A percentile compares a stretch with the other conserved stretches of the same genome.
Conservation (phyloP, 2,888 invertebrate genomes). For the Pyrrhosoma nymphula region DNA sequence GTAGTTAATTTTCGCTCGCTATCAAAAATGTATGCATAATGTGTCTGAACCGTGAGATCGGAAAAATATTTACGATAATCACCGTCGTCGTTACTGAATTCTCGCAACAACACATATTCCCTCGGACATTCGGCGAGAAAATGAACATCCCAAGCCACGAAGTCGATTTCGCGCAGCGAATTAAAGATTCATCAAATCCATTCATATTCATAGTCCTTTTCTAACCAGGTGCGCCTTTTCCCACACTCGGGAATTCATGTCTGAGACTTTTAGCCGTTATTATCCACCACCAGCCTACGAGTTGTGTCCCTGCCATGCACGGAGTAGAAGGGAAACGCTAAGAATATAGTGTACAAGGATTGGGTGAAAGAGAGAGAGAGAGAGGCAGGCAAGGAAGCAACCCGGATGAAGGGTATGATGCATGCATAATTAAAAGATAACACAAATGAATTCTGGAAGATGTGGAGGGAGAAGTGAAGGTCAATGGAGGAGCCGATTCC, state of each 20-base stretch:
- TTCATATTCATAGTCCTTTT: constrained; percentile 22
- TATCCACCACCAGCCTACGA: neutral
- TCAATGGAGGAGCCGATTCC: too few species aligned
- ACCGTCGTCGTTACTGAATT: too few species aligned
- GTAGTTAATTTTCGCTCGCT: too few species aligned
- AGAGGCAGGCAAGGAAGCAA: neutral
- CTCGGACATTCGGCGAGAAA: neutral
- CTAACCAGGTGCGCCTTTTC: neutral
- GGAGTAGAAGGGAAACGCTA: neutral
- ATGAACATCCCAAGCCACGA: neutral
- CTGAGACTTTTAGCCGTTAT: neutral
- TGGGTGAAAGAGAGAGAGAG: neutral
- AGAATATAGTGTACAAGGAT: neutral
- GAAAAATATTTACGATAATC: too few species aligned
- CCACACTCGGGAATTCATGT: constrained; percentile 1
- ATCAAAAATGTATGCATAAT: too few species aligned
- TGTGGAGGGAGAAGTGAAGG: too few species aligned
- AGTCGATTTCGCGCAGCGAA: neutral
- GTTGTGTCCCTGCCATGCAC: neutral
- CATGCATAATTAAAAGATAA: neutral
- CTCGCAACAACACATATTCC: neutral
- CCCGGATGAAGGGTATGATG: neutral
- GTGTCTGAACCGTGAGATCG: too few species aligned
- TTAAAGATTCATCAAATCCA: constrained; percentile 2
- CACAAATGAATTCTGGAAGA: neutral